A percentile compares a stretch with the other conserved stretches of the same genome.
Evolutionary conservation across 2,888 invertebrate genomes (phyloP).

Genomic region (Teinopalpus imperialis): DNA sequence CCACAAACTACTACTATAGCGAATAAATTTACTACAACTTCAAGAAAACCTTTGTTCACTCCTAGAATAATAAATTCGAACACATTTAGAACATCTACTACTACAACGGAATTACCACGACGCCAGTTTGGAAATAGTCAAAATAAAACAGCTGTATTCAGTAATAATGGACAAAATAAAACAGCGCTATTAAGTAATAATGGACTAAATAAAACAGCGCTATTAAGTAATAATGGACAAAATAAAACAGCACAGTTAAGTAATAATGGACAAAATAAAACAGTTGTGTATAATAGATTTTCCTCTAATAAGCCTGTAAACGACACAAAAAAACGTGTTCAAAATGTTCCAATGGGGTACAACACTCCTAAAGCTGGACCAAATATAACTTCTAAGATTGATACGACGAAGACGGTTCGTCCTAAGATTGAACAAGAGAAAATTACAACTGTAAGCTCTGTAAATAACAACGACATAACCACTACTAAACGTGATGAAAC

Average conservation of each 20-base stretch:
- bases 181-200: no score
- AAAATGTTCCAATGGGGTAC: slow-evolving; percentile 70
- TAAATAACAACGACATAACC: slow-evolving; percentile 27
- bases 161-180: slow-evolving; percentile 55
- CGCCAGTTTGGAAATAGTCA: slow-evolving; percentile 41
- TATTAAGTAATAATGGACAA: no score
- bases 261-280: slow-evolving; percentile 57
- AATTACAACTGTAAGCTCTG: slow-evolving; percentile 22
- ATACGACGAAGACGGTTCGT: slow-evolving; percentile 30
- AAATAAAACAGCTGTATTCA: slow-evolving; percentile 58
- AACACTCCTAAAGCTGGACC: slow-evolving; percentile 39
- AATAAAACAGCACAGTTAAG: no score
- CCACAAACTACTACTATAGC: slow-evolving; percentile 31
- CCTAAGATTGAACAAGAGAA: slow-evolving; percentile 45
- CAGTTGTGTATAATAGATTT: slow-evolving; percentile 55
- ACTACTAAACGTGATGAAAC: slow-evolving; percentile 59
- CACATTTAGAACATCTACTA: slow-evolving; percentile 67
- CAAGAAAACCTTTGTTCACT: slow-evolving; percentile 58
- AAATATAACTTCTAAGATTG: slow-evolving; percentile 30
- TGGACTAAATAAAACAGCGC: slow-evolving; percentile 59
- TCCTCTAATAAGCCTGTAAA: slow-evolving; percentile 49
- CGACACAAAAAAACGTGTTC: slow-evolving; percentile 64
- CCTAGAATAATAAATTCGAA: slow-evolving; percentile 65
- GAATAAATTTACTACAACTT: slow-evolving; percentile 43
- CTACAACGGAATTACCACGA: slow-evolving; percentile 39